phyloP scores from a whole-genome alignment of 2,113 vertebrate genomes.

The Caretta caretta region DNA sequence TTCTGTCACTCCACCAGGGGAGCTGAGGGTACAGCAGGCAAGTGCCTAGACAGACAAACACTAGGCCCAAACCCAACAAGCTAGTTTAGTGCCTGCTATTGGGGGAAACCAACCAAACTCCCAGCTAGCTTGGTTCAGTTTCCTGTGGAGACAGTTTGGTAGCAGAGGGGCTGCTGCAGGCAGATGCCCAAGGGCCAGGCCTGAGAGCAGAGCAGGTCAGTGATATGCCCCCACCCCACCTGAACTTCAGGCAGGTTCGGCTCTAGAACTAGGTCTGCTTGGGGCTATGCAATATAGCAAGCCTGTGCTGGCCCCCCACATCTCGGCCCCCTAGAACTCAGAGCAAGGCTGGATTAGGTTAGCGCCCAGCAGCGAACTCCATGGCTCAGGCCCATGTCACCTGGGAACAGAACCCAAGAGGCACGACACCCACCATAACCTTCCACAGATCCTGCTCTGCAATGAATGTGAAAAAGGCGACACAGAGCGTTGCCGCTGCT shows the following conservation, averaged over 20 bases:
- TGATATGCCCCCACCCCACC: too few species aligned
- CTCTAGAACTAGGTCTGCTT: not conserved
- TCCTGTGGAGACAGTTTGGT: not conserved
- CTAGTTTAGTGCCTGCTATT: not conserved
- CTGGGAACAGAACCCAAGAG: fast-evolving
- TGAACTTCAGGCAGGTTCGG: not conserved
- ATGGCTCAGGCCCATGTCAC: fast-evolving
- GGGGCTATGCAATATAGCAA: not conserved
- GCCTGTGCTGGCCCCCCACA: fast-evolving
- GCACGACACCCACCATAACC: not conserved
- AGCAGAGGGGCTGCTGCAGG: not conserved
- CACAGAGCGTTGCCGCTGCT: fast-evolving
- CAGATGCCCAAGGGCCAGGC: not conserved
- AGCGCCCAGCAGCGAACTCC: fast-evolving
- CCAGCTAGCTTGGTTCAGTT: not conserved
- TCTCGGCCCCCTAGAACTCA: not conserved
- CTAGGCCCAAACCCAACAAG: not conserved
- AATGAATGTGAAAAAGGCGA: not conserved
- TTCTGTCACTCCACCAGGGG: not conserved
- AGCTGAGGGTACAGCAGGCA: not conserved
- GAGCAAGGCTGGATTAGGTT: not conserved
- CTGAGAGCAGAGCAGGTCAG: not conserved
- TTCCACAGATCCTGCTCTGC: not conserved
- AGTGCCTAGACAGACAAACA: not conserved
- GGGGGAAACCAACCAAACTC: not conserved